A percentile compares a stretch with the other conserved stretches of the same genome.
Conservation (phyloP, 1,140 invertebrate genomes). For the Rhagoletis pomonella region DNA sequence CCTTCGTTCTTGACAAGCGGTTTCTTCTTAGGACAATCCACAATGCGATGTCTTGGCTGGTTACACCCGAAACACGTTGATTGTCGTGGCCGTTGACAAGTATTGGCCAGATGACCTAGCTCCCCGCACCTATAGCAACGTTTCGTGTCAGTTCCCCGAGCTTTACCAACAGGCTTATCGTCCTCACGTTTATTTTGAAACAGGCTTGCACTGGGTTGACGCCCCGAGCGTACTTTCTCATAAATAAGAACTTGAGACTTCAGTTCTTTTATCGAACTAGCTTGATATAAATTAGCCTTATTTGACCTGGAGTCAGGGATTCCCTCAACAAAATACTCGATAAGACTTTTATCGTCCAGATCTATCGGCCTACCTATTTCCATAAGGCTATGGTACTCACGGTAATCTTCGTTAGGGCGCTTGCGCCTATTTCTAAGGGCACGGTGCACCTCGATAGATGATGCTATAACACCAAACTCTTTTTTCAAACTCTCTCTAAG, state of each 20-base stretch:
- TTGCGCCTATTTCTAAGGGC: constrained; percentile 22
- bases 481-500: background rate
- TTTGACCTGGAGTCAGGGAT: constrained; percentile 7
- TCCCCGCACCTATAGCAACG: background rate
- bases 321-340: constrained; percentile 32
- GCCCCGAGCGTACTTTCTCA: background rate
- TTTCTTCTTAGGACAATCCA: too few relatives aligned
- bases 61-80: constrained; percentile 23
- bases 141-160: background rate
- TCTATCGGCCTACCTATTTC: constrained; percentile 10
- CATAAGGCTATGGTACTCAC: constrained; percentile 41
- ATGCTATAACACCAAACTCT: constrained; percentile 30
- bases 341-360: constrained; percentile 28
- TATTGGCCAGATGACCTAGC: background rate
- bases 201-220: too few relatives aligned
- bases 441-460: constrained; percentile 47
- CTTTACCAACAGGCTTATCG: too few relatives aligned
- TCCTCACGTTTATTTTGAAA: too few relatives aligned
- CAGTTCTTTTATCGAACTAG: too few relatives aligned
- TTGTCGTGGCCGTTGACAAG: background rate
- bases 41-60: background rate
- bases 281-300: too few relatives aligned
- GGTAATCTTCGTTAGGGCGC: background rate
- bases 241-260: too few relatives aligned
- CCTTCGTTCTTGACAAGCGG: too few relatives aligned